Evolutionary conservation across 2,888 invertebrate genomes (phyloP).

Genomic region (Polietes domitor): DNA sequence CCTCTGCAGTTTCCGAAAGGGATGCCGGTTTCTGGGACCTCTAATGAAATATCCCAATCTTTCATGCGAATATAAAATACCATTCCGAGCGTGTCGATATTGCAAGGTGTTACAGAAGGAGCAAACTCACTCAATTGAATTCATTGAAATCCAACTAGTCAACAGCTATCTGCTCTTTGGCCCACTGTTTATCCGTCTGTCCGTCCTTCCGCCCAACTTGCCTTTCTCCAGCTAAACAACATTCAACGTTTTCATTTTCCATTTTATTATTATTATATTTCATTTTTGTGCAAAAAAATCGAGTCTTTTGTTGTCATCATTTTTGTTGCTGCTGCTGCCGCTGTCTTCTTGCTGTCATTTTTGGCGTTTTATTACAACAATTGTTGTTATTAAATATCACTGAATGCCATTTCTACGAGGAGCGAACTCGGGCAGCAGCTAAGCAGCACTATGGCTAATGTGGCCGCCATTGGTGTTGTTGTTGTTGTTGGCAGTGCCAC

Average conservation of each 20-base stretch:
- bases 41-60: no score
- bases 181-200: neutral
- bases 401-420: neutral
- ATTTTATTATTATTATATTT: constrained; percentile 13
- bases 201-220: neutral
- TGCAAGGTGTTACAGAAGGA: no score
- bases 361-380: constrained; percentile 16
- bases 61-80: no score
- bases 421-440: neutral
- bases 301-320: constrained; percentile 19
- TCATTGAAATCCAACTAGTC: no score
- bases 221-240: neutral
- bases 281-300: neutral
- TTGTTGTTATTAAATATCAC: constrained; percentile 33
- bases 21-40: no score
- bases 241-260: neutral
- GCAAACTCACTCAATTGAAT: no score
- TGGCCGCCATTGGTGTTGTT: constrained; percentile 1
- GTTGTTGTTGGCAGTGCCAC: neutral
- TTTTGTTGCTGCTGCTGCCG: neutral
- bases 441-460: neutral
- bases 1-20: no score
- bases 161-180: no score
- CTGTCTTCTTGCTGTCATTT: neutral
- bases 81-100: no score